Base-by-base conservation (phyloP, 2,888 invertebrate species). In the Cheilosia pagana region DNA sequence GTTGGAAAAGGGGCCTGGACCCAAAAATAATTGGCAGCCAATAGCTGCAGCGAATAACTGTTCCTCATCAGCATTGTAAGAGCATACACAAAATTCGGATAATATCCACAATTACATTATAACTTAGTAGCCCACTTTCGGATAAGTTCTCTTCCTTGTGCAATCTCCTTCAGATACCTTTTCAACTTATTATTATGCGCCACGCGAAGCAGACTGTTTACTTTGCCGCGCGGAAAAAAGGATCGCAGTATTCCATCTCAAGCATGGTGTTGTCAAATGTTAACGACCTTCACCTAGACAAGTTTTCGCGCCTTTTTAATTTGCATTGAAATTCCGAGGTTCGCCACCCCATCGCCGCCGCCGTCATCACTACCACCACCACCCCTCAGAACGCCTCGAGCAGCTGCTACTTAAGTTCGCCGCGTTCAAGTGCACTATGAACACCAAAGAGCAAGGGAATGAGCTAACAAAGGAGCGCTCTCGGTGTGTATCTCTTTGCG, bases 391-490 rank as follows among this genome's bases (percentile, higher is more conserved):
- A 75, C 35, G 72, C 81, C 75, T 71, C 63, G 39, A 81, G 85
- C 85, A 81, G 81, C 85, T 81, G 81, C 76, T 76, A 76, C 85
- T 85, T 85, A 85, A 85, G 85, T 81, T 85, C 39, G 81, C 76
- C 81, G 85, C 75, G 81, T 81, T 85, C 85, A 85, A 85, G 85
- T 85, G 81, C 85, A 85, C 85, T 85, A 81, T 72, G 85, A 85
- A 81, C 63, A 75, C 70, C 71, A 67, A 70, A 81, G 71, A 76
- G 76, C 65, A 50, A 74, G 67, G 55, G 63, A 68, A 60, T 57
- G 28, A 41, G 63, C 63, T 71, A 81, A 81, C 81, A 85, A 81
- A 85, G 71, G 67, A 85, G 70, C 65, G 57, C 55, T 71, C 48
- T 62, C 60, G 57, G 1, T 55, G 43, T 78, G 52, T 62, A 45